phyloP scores from a whole-genome alignment of 2,888 invertebrate genomes.

The Platypus cylindrus region DNA sequence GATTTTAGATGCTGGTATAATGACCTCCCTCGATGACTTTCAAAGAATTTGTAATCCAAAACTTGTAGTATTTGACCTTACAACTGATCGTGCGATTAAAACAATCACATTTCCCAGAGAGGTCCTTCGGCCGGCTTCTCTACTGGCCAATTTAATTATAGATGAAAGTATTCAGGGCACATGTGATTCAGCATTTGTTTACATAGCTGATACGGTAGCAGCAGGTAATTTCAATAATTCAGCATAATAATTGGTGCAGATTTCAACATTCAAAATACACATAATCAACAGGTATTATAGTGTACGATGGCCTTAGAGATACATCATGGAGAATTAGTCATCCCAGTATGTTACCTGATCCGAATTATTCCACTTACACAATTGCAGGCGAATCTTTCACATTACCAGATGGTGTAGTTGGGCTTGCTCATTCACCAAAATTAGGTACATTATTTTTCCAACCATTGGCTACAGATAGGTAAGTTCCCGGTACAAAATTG shows the following conservation, averaged over 20 bases:
- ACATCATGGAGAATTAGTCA: slow-evolving; percentile 70
- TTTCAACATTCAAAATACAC: no score
- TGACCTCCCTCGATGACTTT: slow-evolving; percentile 57
- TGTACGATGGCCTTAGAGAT: slow-evolving; percentile 59
- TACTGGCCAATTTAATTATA: slow-evolving; percentile 67
- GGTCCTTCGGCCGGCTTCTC: slow-evolving; percentile 57
- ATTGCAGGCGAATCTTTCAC: slow-evolving; percentile 56
- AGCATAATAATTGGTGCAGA: no score
- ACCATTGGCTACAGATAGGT: slow-evolving; percentile 60
- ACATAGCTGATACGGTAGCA: slow-evolving; percentile 71
- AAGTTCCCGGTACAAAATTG: neutral
- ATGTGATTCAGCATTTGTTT: slow-evolving; percentile 68
- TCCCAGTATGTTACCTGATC: slow-evolving; percentile 77
- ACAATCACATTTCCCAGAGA: slow-evolving; percentile 64
- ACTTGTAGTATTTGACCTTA: slow-evolving; percentile 65
- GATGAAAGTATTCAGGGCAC: slow-evolving; percentile 54
- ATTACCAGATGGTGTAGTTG: slow-evolving; percentile 63
- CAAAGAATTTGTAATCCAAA: slow-evolving; percentile 62
- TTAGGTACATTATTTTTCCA: slow-evolving; percentile 54
- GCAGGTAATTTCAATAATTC: slow-evolving; percentile 43
- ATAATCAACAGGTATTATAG: slow-evolving; percentile 42
- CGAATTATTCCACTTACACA: slow-evolving; percentile 61
- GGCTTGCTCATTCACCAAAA: slow-evolving; percentile 53
- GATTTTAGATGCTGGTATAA: slow-evolving; percentile 68
- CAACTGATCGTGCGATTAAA: slow-evolving; percentile 54